Evolutionary conservation across 2,797 vertebrate species (phyloP).

Genomic region (Esox lucius): DNA sequence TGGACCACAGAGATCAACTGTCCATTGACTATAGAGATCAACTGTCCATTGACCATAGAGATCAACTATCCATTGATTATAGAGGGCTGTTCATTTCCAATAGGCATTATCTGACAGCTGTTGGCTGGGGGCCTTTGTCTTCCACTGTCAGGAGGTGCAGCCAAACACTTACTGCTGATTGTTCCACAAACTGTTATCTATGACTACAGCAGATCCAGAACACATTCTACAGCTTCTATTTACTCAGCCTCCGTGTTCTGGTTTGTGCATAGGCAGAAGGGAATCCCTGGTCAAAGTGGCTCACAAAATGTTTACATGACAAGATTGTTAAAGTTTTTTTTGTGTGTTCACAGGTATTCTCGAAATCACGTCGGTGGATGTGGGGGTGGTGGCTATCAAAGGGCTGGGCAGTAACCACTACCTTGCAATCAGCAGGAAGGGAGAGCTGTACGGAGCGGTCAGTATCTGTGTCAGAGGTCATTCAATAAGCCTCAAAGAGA

Average conservation of each 20-base stretch:
- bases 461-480: conserved; percentile 77
- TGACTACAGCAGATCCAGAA: neutral
- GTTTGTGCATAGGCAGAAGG: neutral
- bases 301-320: neutral
- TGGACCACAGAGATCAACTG: too few species aligned
- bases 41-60: too few species aligned
- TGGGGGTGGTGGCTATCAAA: conserved; percentile 95
- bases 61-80: too few species aligned
- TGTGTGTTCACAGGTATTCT: conserved; percentile 82
- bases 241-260: conserved; percentile 1
- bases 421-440: conserved; percentile 94
- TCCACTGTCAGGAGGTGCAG: conserved; percentile 2
- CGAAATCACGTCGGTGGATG: conserved; percentile 96
- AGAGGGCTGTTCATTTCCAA: conserved; percentile 12
- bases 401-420: conserved; percentile 94
- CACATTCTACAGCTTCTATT: conserved; percentile 9
- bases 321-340: neutral
- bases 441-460: conserved; percentile 93
- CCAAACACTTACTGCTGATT: neutral
- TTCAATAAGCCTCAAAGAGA: conserved; percentile 41
- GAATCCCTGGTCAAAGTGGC: neutral
- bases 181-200: conserved; percentile 9
- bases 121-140: neutral
- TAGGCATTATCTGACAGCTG: neutral
- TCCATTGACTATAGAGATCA: too few species aligned